Base-by-base conservation (phyloP, 2,113 vertebrate genomes). In the Strix uralensis region DNA sequence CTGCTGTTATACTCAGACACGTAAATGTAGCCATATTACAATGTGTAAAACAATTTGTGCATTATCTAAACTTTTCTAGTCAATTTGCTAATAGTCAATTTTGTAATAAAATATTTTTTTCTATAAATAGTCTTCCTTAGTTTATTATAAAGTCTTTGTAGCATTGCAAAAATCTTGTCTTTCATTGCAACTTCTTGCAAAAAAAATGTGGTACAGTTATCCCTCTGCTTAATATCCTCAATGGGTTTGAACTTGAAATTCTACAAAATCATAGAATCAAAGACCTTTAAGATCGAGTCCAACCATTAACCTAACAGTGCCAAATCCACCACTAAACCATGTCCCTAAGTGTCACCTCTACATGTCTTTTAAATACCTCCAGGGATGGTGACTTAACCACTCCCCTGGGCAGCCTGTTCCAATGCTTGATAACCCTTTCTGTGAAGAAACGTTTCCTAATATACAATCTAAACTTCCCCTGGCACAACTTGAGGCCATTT, bases 61-160 rank as follows among this genome's bases (percentile, higher is more conserved):
- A 5, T 36, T 44, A 20, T 19, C 40, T 42, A 74, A 61, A 30
- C 40, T 23, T 94, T 92, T 81, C 81, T 19, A 47, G 44, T 73
- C 52, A 54, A 47, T 91, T 85, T 90, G 70, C 26, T 85, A 87
- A 94, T 23, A 71, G 36, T 36, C 30, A 12, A 13, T 93, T 96
- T 95, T 94, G 42, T 96, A 89, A 89, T 62, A 67, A 90, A 97
- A 86, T 92, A 47, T 80, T 96, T 57, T 80, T 96, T 47, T 30
- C 79, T 88, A 80, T 42, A 66, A 36, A 34, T 2, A 25, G 16
- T 57, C 22, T 87, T 42, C 25, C 6, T 2, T 25, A 8, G 17
- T 70, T 93, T 91, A 23, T 58, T 75, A 22, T 21, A 1, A 75
- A 57, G 5, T 26, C 44, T 49, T 82, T 38, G 13, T 27, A 63